Base-by-base conservation (phyloP, 2,888 invertebrate genomes). In the Callosobruchus maculatus region DNA sequence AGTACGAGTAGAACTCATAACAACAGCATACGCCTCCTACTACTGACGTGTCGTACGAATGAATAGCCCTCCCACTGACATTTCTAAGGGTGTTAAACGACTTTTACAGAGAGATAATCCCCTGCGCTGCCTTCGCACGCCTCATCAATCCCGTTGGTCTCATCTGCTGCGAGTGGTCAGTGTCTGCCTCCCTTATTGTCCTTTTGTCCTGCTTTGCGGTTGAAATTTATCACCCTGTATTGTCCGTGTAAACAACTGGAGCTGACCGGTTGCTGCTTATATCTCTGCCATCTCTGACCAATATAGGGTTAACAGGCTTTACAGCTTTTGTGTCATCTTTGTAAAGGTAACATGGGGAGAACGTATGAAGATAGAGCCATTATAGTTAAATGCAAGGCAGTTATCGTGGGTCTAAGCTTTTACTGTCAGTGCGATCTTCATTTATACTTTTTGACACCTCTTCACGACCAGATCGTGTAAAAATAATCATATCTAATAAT, bases 161-260 rank as follows among this genome's bases (percentile, higher is more conserved):
- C 78, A 78, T 78, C 78, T 78, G 78, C 78, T 73, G 75, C 75
- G 76, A 78, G 76, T 78, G 77, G 75, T 72, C 74, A 70, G 74
- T 73, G 75, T 76, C 49, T 49, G 18, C 49, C 49, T 49, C 66
- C 74, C 74, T 76, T 74, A 73, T 74, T 76, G 73, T 74, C 74
- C 73, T 74, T 72, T 74, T 75, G 73, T n/a, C n/a, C n/a, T 72
- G 74, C 78, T 76, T 77, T 77, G 77, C 75, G 72, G 75, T 67
- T 72, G 73, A 72, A 74, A 76, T 76, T 76, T 76, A 76, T 76
- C 74, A 73, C 73, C 76, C 68, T 77, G 49, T 49, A 49, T 49
- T 49, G 49, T 49, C 13, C 49, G 13, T 49, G 49, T 49, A 49
- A 49, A 49, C 49, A 49, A 49, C 49, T 49, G 49, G 49, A 49